Base-by-base conservation (phyloP, 2,888 invertebrate genomes). In the Lacanobia oleracea region DNA sequence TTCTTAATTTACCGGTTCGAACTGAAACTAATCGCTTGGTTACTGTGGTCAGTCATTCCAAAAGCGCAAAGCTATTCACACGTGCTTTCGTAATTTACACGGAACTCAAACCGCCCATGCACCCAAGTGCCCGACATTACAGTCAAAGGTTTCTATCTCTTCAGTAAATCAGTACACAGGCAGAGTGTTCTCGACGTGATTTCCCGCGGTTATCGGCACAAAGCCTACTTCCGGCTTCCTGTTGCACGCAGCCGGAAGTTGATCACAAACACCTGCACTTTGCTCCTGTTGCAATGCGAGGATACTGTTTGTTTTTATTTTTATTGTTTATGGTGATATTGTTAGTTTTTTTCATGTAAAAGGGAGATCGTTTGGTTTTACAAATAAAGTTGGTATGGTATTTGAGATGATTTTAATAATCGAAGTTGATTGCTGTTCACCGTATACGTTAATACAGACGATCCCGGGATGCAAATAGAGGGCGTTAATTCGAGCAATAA, bases 181-280 rank as follows among this genome's bases (percentile, higher is more conserved):
- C 18, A n/a, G 16, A 62, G 18, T 21, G 21, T 10, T 57, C 45
- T 71, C 78, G 71, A 48, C 37, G 70, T 79, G 70, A 80, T 74
- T 83, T 83, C 76, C 68, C 67, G 71, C 71, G 71, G 72, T 80
- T 82, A 71, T 82, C 72, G 67, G 40, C 65, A 84, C 83, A 83
- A 84, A 82, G 81, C 76, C 81, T 60, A 16, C 61, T 67, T 72
- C 75, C 72, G 57, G 63, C 59, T 74, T 60, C 68, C 71, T 54
- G 71, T 33, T 72, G 67, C 71, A 72, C 54, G 54, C 53, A 54
- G 62, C 54, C 79, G 78, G 79, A 75, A 76, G 16, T 61, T 72
- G 67, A 70, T 64, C 60, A 67, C 77, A 70, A 78, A 73, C 76
- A 76, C 67, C 63, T 61, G 67, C 74, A 23, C 59, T 60, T 67